Base-by-base conservation (phyloP, 2,113 vertebrate species). In the Noturus placidus region DNA sequence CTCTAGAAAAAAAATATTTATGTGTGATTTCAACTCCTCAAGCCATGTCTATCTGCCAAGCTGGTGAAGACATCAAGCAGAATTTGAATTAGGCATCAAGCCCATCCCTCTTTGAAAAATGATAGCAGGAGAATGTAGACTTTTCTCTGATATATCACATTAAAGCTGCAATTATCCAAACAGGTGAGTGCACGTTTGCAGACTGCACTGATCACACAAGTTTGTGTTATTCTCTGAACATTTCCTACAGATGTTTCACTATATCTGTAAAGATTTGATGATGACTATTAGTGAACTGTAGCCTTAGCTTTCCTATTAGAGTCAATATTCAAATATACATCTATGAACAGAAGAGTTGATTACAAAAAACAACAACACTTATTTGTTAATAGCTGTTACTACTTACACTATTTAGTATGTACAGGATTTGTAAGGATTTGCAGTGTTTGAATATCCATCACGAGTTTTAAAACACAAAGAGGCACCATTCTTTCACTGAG, bases 161-260 rank as follows among this genome's bases (percentile, higher is more conserved):
- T 88, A 89, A 83, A 86, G 87, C 89, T 87, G 63, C 89, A 90
- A 90, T 91, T 90, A 91, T 76, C 85, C 59, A 78, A 54, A 42
- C 91, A 90, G 89, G 89, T 88, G 85, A 85, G 61, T 79, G 85
- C 89, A 88, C 46, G 91, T 89, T 87, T 83, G 27, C 76, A 69
- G 78, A 83, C 70, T 14, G 14, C 8, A 69, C 79, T 65, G 42
- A 69, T 83, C 82, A 61, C 65, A 61, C 59, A 35, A 3, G 54
- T 80, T 69, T 83, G 38, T 81, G 17, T 84, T 82, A 13, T 59
- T 80, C 72, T 84, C n/a, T 57, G 83, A 50, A 61, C 6, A 19
- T 15, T 67, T 67, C 83, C 86, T 35, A 38, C 67, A 27, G 50
- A 57, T 54, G 77, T 56, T 70, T 42, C 15, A 35, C 50, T 38